These are phyloP conservation scores for Merops nubicus DNA, from an alignment of 2,113 vertebrate genomes.

Conservation along the genomic window DNA sequence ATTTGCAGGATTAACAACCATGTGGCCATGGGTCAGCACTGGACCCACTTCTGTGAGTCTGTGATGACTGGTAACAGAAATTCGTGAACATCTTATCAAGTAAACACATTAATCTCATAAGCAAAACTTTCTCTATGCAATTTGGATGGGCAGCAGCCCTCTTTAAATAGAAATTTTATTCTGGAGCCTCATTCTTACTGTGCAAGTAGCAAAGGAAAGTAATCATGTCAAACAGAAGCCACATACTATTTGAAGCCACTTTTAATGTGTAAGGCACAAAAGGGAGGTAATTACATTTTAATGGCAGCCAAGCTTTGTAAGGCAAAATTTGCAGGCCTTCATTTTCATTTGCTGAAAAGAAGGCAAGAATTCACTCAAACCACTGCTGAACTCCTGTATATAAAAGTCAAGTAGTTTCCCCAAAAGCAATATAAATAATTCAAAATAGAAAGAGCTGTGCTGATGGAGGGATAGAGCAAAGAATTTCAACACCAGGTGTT, in stretches of 20 bases:
- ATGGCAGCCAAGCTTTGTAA: conserved; percentile 2
- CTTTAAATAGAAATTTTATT: conserved; percentile 9
- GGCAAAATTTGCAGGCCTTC: conserved; percentile 16
- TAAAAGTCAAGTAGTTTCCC: neutral
- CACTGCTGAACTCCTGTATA: neutral
- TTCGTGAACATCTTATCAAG: neutral
- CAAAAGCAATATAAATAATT: neutral
- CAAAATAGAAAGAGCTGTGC: neutral
- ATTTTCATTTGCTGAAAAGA: neutral
- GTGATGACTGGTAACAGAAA: neutral
- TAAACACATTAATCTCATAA: neutral
- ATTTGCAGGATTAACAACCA: neutral
- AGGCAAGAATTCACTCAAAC: neutral
- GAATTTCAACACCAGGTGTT: neutral
- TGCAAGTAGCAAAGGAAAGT: conserved; percentile 7
- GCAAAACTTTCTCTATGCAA: neutral
- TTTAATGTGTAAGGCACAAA: conserved; percentile 27
- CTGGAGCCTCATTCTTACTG: neutral
- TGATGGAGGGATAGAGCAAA: neutral
- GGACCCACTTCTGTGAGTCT: neutral
- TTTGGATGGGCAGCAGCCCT: neutral
- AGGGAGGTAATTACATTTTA: conserved; percentile 43
- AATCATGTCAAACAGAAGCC: conserved; percentile 11
- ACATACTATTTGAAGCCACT: conserved; percentile 2
- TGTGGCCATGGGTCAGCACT: neutral